Evolutionary conservation across 2,113 vertebrate genomes (phyloP).

Genomic region (Aythya baeri): DNA sequence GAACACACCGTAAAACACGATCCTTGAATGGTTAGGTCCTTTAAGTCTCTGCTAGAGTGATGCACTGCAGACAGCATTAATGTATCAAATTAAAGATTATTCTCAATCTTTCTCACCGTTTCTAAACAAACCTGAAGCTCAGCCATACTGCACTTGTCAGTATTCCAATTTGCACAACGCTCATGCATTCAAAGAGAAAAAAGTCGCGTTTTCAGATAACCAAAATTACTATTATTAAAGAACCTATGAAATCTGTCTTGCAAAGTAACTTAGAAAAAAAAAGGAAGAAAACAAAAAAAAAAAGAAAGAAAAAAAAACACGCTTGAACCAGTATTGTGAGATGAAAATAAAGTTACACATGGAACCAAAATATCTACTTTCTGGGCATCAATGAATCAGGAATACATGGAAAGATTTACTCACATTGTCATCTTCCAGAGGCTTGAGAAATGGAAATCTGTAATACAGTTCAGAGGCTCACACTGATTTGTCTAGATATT

Average conservation of each 20-base stretch:
- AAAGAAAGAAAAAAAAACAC: background rate
- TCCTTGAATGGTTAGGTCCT: background rate
- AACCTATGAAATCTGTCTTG: background rate
- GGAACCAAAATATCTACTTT: background rate
- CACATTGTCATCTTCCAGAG: conserved; percentile 16
- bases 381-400: background rate
- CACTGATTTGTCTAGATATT: background rate
- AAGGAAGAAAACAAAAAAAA: background rate
- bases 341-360: background rate
- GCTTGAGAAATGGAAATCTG: conserved; percentile 24
- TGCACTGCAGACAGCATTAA: background rate
- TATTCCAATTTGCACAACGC: background rate
- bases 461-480: background rate
- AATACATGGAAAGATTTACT: conserved; percentile 17
- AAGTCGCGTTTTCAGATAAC: background rate
- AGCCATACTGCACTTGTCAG: background rate
- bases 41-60: background rate
- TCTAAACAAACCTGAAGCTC: background rate
- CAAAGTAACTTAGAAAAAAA: background rate
- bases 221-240: background rate
- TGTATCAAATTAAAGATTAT: background rate
- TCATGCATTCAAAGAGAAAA: background rate
- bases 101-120: background rate
- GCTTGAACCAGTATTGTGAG: background rate
- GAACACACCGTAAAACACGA: background rate